These are phyloP conservation scores for Odobenus rosmarus DNA, from an alignment of 2,113 vertebrate genomes.

Conservation along the genomic window DNA sequence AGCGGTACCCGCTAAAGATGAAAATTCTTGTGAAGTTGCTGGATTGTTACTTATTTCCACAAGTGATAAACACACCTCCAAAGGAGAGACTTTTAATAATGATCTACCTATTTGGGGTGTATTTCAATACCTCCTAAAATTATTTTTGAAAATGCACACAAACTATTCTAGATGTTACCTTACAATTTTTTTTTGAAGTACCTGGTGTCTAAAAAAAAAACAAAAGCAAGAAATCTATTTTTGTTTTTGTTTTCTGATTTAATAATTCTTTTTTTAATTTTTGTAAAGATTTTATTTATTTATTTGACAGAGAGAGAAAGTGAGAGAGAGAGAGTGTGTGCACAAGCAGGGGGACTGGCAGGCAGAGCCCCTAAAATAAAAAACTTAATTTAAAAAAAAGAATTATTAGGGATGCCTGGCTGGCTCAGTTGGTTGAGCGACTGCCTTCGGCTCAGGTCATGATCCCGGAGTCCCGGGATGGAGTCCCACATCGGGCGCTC, in stretches of 20 bases:
- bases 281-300: background rate
- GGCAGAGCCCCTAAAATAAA: no score
- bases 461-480: no score
- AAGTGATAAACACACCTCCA: background rate
- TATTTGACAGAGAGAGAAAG: background rate
- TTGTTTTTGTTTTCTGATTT: background rate
- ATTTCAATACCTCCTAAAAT: conserved; percentile 18
- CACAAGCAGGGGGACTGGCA: no score
- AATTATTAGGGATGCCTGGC: no score
- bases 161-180: background rate
- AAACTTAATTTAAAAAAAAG: no score
- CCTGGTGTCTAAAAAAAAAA: background rate
- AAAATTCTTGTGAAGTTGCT: background rate
- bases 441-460: no score
- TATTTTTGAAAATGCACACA: conserved; percentile 22
- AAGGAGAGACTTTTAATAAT: background rate
- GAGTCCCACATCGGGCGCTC: no score
- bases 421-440: no score
- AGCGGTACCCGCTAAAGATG: background rate
- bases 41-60: background rate
- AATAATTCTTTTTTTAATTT: background rate
- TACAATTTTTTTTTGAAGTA: background rate
- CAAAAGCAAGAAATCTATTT: background rate
- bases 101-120: background rate
- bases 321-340: no score